Base-by-base conservation (phyloP, 2,888 invertebrate genomes). In the Apotomis betuletana region DNA sequence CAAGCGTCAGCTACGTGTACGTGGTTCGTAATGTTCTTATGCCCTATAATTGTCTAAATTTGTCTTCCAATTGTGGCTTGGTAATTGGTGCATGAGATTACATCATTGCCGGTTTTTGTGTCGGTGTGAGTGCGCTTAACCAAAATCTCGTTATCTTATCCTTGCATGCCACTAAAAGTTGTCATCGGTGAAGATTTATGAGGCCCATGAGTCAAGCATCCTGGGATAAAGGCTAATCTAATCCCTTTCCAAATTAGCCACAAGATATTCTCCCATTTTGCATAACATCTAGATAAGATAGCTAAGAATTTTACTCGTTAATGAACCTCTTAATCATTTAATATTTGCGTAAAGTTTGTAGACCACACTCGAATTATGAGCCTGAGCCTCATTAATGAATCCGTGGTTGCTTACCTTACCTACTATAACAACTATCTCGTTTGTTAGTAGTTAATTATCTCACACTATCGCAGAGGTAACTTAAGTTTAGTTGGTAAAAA, bases 61-160 rank as follows among this genome's bases (percentile, higher is more conserved):
- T 49, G 60, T 69, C 64, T 62, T 72, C 71, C 62, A 54, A 63
- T 54, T 57, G 55, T 64, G 27, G 36, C 52, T 67, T 49, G 52
- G 15, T 76, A 69, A 69, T 54, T 71, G 57, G n/a, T 61, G 57
- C 54, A 62, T 15, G 12, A 46, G 52, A 65, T 71, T 71, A 60
- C 71, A 51, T 70, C 65, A 64, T 38, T 46, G n/a, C 27, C 51
- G 46, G 55, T 38, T 64, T 55, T 61, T 13, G 55, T 61, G 55
- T 67, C 68, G 64, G 64, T 60, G 46, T 36, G 58, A 8, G 51
- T 49, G 51, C 36, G 36, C 46, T 62, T 57, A 27, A 62, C 38
- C 15, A 55, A 59, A 63, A 38, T 36, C 60, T 51, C n/a, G 44
- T 68, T 74, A 72, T 76, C 76, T 74, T 75, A 74, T 75, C 76